These are phyloP conservation scores for Chlorospingus flavigularis DNA, from an alignment of 2,797 vertebrate genomes.

Conservation along the genomic window DNA sequence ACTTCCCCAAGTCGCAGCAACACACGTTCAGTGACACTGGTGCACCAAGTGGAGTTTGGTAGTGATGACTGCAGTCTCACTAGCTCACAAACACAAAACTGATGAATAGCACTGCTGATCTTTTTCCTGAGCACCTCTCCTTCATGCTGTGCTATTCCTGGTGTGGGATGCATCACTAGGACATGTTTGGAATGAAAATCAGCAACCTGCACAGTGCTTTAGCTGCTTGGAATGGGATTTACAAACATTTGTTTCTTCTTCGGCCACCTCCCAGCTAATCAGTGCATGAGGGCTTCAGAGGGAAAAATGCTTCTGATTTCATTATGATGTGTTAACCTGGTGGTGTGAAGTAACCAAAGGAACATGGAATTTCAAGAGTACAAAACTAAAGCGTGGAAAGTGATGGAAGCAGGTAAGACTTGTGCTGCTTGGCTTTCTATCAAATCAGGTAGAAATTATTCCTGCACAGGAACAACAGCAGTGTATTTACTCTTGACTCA, in stretches of 20 bases:
- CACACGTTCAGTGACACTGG: not conserved
- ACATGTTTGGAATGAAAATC: not conserved
- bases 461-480: not conserved
- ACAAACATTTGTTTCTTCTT: not conserved
- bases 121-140: not conserved
- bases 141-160: fast-evolving
- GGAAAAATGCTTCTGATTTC: not conserved
- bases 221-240: not conserved
- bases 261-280: not conserved
- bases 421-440: not conserved
- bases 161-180: not conserved
- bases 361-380: not conserved
- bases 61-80: not conserved
- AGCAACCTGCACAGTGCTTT: not conserved
- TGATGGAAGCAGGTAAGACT: not conserved
- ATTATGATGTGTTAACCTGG: not conserved
- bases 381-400: not conserved
- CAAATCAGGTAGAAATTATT: not conserved
- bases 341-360: not conserved
- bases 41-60: not conserved
- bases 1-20: not conserved
- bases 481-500: not conserved
- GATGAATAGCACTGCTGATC: not conserved
- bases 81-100: not conserved
- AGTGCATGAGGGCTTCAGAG: not conserved